Base-by-base conservation (phyloP, 2,888 invertebrate species). In the Agrotis segetum region DNA sequence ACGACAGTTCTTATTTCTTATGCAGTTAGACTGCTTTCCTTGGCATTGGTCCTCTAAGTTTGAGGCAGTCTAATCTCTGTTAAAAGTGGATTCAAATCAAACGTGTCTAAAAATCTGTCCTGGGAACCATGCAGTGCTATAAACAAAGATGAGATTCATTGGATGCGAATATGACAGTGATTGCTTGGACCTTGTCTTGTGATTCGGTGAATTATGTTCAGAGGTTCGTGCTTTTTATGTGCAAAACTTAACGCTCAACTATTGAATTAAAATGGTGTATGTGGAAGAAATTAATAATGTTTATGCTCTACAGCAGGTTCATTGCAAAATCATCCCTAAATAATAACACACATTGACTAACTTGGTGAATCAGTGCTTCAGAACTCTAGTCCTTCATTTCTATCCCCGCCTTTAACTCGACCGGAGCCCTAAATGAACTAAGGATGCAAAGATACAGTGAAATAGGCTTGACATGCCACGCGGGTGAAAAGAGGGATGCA, bases 391-490 rank as follows among this genome's bases (percentile, higher is more conserved):
- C 21, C 6, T 40, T 63, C 44, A 67, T 40, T 67, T 74, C 74
- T 77, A 62, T 70, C 40, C 14, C 60, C 40, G 47, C 49, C 46
- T n/a, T 47, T 53, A 52, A 52, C 49, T 16, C 40, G 67, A 17
- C 81, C 67, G 76, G 64, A 49, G 21, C 24, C 59, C 77, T 77
- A 67, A 71, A 79, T 79, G 21, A 47, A 50, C 62, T 75, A 80
- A 62, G 77, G 64, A 79, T 79, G 82, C 71, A 77, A 79, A 81
- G 71, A 81, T 81, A 79, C 77, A 77, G 81, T 81, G 81, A 81
- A 63, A 76, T 40, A 79, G 81, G 78, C 78, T 73, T 44, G 50
- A 55, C 82, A 81, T 81, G 79, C 79, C 82, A 81, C 71, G 66
- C 68, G 70, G 64, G 65, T 80, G 63, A 66, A 56, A 52, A 77